These are phyloP conservation scores for Microcebus griseorufus DNA, from an alignment of 2,113 vertebrate genomes.

Conservation along the genomic window DNA sequence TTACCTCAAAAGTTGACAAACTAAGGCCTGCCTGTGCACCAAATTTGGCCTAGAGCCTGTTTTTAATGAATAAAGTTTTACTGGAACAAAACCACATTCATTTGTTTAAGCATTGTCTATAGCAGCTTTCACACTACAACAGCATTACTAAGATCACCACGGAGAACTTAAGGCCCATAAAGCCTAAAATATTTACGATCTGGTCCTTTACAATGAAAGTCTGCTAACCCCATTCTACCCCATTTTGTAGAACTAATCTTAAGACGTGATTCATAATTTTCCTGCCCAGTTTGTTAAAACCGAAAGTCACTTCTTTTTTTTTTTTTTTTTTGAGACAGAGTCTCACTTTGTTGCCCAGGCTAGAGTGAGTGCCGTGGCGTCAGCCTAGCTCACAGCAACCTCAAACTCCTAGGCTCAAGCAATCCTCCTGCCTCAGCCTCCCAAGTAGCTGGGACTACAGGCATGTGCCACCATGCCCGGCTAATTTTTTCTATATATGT, in stretches of 20 bases:
- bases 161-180: neutral
- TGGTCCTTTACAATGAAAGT: neutral
- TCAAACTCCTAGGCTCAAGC: too few relatives aligned
- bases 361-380: too few relatives aligned
- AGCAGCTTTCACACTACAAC: neutral
- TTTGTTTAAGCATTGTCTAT: neutral
- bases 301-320: neutral
- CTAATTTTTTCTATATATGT: too few relatives aligned
- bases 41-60: neutral
- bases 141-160: neutral
- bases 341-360: too few relatives aligned
- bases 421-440: too few relatives aligned
- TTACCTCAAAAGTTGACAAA: neutral
- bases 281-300: neutral
- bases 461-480: too few relatives aligned
- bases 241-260: neutral
- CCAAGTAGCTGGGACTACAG: too few relatives aligned
- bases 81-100: neutral
- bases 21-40: neutral
- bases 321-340: too few relatives aligned
- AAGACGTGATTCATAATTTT: neutral
- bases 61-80: conserved; percentile 46
- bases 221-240: neutral
- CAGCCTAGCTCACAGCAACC: too few relatives aligned
- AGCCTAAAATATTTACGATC: neutral